phyloP scores from a whole-genome alignment of 2,797 vertebrate genomes.

The Rhinogobio ventralis region DNA sequence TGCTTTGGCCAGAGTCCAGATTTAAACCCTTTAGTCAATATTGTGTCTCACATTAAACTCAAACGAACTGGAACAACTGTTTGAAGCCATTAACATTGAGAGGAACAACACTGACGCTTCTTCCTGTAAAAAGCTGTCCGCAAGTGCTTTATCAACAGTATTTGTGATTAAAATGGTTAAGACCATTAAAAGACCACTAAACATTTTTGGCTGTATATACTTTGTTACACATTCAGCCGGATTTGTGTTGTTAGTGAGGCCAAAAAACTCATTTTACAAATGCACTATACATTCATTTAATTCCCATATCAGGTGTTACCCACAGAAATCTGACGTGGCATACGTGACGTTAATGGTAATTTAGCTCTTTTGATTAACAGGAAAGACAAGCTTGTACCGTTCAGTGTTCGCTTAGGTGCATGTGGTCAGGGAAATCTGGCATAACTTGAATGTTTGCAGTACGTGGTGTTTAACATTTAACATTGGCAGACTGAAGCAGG shows the following conservation, averaged over 20 bases:
- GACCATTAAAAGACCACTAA: no score
- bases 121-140: not conserved
- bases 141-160: not conserved
- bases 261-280: not conserved
- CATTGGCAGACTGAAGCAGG: not conserved
- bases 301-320: not conserved
- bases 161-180: no score
- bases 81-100: not conserved
- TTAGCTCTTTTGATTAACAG: not conserved
- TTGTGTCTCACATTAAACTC: not conserved
- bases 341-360: accelerated
- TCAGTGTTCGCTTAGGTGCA: not conserved
- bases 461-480: not conserved
- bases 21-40: not conserved
- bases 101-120: not conserved
- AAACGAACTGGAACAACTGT: not conserved
- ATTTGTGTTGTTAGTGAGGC: not conserved
- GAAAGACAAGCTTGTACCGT: slow-evolving; percentile 1
- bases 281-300: not conserved
- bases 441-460: not conserved
- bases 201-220: no score
- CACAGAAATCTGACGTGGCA: not conserved
- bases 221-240: no score
- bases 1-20: not conserved
- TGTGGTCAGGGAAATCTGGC: no score